phyloP scores from a whole-genome alignment of 2,888 invertebrate species.

The Elegia similella region DNA sequence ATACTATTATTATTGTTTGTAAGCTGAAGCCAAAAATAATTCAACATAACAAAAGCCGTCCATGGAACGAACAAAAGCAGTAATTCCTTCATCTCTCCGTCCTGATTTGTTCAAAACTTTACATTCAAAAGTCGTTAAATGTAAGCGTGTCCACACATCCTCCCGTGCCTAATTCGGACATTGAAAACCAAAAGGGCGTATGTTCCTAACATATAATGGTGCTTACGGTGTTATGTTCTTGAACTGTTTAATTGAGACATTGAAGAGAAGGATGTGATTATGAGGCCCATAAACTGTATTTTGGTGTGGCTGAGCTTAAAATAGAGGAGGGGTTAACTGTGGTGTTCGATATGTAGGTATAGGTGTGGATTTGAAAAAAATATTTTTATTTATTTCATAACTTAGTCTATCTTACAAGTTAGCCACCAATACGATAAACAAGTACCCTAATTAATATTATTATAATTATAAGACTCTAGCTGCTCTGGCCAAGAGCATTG shows the following conservation, averaged over 20 bases:
- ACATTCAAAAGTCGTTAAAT: slow-evolving; percentile 63
- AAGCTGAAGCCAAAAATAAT: background rate
- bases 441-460: too few species aligned
- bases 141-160: slow-evolving; percentile 68
- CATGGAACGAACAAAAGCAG: slow-evolving; percentile 35
- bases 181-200: background rate
- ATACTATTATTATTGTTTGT: slow-evolving; percentile 27
- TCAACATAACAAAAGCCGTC: background rate
- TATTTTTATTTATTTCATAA: too few species aligned
- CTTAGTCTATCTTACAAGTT: too few species aligned
- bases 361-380: too few species aligned
- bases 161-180: slow-evolving; percentile 56
- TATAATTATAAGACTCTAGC: too few species aligned
- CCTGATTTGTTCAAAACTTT: slow-evolving; percentile 47
- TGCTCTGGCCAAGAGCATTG: too few species aligned
- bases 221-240: background rate
- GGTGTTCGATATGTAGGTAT: too few species aligned
- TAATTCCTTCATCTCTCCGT: slow-evolving; percentile 54
- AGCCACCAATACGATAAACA: too few species aligned
- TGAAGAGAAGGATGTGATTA: slow-evolving; percentile 78
- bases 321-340: slow-evolving; percentile 51
- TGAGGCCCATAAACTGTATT: slow-evolving; percentile 72
- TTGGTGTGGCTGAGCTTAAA: slow-evolving; percentile 58
- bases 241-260: slow-evolving; percentile 69
- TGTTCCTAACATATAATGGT: background rate